These are phyloP conservation scores for Leptodactylus fuscus DNA, from an alignment of 2,113 vertebrate genomes.

Conservation along the genomic window DNA sequence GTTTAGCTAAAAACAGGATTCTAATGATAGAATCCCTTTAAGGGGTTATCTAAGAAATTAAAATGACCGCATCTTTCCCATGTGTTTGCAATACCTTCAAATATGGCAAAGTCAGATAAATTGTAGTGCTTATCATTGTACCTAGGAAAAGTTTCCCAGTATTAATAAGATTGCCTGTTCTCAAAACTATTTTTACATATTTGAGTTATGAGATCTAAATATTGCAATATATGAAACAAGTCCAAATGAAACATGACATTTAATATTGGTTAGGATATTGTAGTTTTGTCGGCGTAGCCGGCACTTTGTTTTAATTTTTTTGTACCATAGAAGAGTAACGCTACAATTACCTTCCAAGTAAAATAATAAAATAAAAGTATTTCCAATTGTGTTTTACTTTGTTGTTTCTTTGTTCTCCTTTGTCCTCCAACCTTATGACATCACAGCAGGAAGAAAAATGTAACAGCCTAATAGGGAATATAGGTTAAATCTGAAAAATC, in stretches of 20 bases:
- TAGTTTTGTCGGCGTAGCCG: not conserved
- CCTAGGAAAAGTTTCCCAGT: not conserved
- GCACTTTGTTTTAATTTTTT: slow-evolving; percentile 1
- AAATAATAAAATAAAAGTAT: slow-evolving; percentile 25
- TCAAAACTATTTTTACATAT: not conserved
- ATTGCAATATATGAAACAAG: slow-evolving; percentile 3
- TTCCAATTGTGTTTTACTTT: slow-evolving; percentile 38
- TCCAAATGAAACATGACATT: not conserved
- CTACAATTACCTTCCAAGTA: slow-evolving; percentile 19
- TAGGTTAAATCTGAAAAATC: slow-evolving; percentile 55
- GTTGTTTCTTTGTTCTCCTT: slow-evolving; percentile 40
- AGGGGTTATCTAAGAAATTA: too few species aligned
- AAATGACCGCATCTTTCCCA: not conserved
- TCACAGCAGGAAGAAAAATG: slow-evolving; percentile 54
- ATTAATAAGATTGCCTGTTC: not conserved
- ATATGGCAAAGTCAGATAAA: not conserved
- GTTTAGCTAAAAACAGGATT: too few species aligned
- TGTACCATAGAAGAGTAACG: not conserved
- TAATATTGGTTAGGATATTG: not conserved
- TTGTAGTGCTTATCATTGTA: not conserved
- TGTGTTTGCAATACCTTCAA: not conserved
- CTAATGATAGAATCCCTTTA: too few species aligned
- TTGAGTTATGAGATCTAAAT: not conserved
- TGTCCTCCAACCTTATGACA: slow-evolving; percentile 48
- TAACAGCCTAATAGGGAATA: slow-evolving; percentile 50